Evolutionary conservation across 2,888 invertebrate species (phyloP), one percentile per base, ranked within the genome.

Genomic region (Andrena marginata): DNA sequence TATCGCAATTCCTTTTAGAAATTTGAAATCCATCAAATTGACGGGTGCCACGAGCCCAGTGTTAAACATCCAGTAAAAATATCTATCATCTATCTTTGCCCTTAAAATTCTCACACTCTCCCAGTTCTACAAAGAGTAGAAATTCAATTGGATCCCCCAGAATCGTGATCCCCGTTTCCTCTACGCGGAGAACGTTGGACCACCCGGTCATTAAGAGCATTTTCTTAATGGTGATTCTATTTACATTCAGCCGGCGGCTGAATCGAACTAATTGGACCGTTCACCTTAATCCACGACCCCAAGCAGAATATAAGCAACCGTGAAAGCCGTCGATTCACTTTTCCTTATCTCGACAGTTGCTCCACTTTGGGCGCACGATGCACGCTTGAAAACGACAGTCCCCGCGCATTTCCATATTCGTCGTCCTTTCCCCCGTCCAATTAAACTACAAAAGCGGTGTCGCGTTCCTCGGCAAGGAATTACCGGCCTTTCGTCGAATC

Each of bases 241-340:
- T 16, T 23, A 60, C 48, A 67, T 20, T 13, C 29, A 33, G 7
- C 33, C 13, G 23, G 29, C 5, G 10, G 31, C 7, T 80, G 59
- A 69, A 68, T 71, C 31, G 20, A 68, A 79, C 70, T 74, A 78
- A 84, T 75, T 70, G 65, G 70, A 63, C 29, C 48, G 59, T 10
- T 54, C 31, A 23, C 42, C 13, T 83, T 72, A 72, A 64, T 76
- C 60, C 49, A 31, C 54, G 23, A 49, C 42, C 54, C 33, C 23
- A 79, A 76, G 72, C 64, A 75, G 74, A 64, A 84, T 77, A 67
- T 76, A 80, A 85, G 75, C 71, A 84, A 74, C 70, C 77, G 85
- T 83, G 78, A 85, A 87, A 79, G 84, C 84, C 77, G 78, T 62
- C 85, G 80, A 87, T 85, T 87, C 78, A 87, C 85, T 87, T 87